These are phyloP conservation scores for Drosophila bocqueti DNA, from an alignment of 1,140 invertebrate species.

Conservation along the genomic window DNA sequence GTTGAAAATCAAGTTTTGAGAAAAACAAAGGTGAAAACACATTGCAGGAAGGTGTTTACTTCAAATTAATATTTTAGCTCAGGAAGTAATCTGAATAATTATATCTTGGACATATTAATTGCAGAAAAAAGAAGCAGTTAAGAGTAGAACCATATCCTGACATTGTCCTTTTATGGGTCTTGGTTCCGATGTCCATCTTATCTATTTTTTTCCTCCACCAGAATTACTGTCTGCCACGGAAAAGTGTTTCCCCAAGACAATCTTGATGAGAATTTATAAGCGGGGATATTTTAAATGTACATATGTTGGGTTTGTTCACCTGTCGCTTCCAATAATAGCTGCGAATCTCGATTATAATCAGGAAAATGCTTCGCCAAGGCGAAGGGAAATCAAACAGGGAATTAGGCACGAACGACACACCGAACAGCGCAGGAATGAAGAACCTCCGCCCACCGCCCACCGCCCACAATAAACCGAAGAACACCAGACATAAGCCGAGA, in stretches of 20 bases:
- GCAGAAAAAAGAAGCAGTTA: neutral
- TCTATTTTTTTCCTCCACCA: neutral
- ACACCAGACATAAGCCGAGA: slow-evolving; percentile 30
- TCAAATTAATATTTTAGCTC: no score
- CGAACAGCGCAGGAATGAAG: slow-evolving; percentile 11
- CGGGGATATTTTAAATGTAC: slow-evolving; percentile 1
- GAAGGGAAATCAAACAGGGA: slow-evolving; percentile 35
- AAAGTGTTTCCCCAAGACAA: neutral
- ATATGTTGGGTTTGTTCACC: slow-evolving; percentile 45
- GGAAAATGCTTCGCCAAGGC: slow-evolving; percentile 28
- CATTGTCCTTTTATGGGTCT: no score
- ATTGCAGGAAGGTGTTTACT: no score
- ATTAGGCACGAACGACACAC: slow-evolving; percentile 26
- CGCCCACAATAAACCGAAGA: neutral
- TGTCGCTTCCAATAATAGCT: slow-evolving; percentile 22
- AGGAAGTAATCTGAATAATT: no score
- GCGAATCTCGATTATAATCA: slow-evolving; percentile 13
- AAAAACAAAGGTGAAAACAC: no score
- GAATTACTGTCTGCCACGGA: neutral
- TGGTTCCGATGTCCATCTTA: neutral
- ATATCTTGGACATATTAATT: neutral
- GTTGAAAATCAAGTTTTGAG: no score
- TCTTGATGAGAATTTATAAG: neutral
- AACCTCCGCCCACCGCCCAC: neutral
- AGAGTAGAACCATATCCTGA: neutral